Base-by-base conservation (phyloP, 2,888 invertebrate species). In the Microdon myrmicae region DNA sequence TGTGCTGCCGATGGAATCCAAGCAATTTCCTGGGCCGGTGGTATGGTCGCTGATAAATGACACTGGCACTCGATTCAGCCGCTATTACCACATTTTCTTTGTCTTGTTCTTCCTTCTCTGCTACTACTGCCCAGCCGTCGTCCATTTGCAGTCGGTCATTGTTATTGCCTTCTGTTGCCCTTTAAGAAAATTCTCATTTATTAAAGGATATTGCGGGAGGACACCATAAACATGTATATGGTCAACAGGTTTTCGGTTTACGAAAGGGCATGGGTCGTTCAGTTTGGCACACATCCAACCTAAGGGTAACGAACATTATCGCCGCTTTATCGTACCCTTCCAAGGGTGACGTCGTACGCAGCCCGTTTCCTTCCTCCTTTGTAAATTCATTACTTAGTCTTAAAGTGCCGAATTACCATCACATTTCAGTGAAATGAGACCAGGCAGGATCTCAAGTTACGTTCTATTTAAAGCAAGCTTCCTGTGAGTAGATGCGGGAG, bases 1-100 rank as follows among this genome's bases (percentile, higher is more conserved):
- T n/a, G n/a, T n/a, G 49, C 38, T 22, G 44, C 38, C 41, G 12
- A 4, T 9, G 26, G 41, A 41, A 64, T 58, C 34, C 37, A 53
- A 53, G 53, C 43, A 41, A 58, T 58, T 58, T 58, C 32, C 58
- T 58, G 51, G n/a, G n/a, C n/a, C n/a, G n/a, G n/a, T n/a, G n/a
- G 28, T 41, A 47, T 53, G 43, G 41, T 37, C 53, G 47, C 32
- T 37, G 51, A 64, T 47, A 64, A 58, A 58, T 41, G 56, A 47
- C 22, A 37, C 26, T n/a, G 14, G 16, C 22, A 34, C 10, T 19
- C 34, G 34, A 17, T 34, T 35, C n/a, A n/a, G n/a, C n/a, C n/a
- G n/a, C n/a, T n/a, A n/a, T n/a, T n/a, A n/a, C n/a, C n/a, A n/a
- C n/a, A n/a, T n/a, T n/a, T n/a, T n/a, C n/a, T n/a, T n/a, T n/a